A percentile compares a stretch with the other conserved stretches of the same genome.
Evolutionary conservation across 2,888 invertebrate genomes (phyloP).

Genomic region (Hemithea aestivaria): DNA sequence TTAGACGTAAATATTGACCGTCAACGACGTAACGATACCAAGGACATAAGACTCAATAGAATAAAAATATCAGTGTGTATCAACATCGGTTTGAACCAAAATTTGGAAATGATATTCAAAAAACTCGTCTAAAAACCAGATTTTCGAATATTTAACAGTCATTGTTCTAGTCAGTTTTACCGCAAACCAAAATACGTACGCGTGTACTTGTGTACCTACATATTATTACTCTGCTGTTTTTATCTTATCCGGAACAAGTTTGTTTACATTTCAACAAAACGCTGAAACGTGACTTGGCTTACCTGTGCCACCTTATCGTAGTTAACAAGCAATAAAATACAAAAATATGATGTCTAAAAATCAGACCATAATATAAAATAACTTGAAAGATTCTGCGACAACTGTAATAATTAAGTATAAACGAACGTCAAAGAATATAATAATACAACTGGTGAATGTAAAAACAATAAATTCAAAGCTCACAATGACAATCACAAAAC

Average conservation of each 20-base stretch:
- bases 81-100: no score
- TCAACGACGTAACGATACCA: no score
- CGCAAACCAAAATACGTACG: constrained; percentile 41
- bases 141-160: constrained; percentile 8
- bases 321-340: constrained; percentile 68
- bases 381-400: no score
- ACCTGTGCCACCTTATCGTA: constrained; percentile 68
- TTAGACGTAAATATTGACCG: no score
- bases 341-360: constrained; percentile 45
- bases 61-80: no score
- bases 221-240: constrained; percentile 47
- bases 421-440: no score
- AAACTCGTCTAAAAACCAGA: no score
- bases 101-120: no score
- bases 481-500: constrained; percentile 21
- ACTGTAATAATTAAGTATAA: no score
- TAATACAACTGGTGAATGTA: neutral
- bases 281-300: constrained; percentile 69
- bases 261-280: constrained; percentile 76
- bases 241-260: constrained; percentile 77
- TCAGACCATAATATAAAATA: constrained; percentile 11
- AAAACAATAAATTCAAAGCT: constrained; percentile 7
- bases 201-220: constrained; percentile 27
- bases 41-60: no score
- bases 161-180: constrained; percentile 32